These are phyloP conservation scores for Drosophila diplacantha DNA, from an alignment of 2,888 invertebrate species.

Conservation along the genomic window DNA sequence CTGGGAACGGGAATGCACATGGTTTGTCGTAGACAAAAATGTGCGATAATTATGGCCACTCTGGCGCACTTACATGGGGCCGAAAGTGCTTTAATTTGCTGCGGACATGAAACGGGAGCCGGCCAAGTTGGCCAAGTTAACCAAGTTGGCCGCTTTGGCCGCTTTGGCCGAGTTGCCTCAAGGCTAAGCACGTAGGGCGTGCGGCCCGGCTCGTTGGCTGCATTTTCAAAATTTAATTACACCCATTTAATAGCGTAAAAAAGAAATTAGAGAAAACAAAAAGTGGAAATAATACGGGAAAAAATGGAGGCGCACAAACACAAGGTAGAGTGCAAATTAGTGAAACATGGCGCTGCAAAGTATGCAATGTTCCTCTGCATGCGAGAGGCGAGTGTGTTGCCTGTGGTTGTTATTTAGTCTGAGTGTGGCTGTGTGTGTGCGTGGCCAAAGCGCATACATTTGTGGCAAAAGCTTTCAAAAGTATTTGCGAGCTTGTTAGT, in stretches of 20 bases:
- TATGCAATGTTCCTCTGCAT: slow-evolving; percentile 49
- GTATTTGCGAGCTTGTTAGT: slow-evolving; percentile 67
- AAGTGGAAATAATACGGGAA: slow-evolving; percentile 19
- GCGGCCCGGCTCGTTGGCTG: slow-evolving; percentile 22
- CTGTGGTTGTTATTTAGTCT: slow-evolving; percentile 10
- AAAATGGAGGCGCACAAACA: slow-evolving; percentile 32
- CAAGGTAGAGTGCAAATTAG: slow-evolving; percentile 71
- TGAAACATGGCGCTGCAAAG: slow-evolving; percentile 62
- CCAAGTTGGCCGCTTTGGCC: slow-evolving; percentile 11
- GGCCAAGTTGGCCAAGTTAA: slow-evolving; percentile 23
- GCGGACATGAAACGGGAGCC: slow-evolving; percentile 57
- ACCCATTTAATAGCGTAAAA: slow-evolving; percentile 65
- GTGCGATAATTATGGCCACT: slow-evolving; percentile 58
- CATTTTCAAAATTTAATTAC: slow-evolving; percentile 70
- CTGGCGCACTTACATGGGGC: slow-evolving; percentile 24
- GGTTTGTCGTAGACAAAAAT: slow-evolving; percentile 50
- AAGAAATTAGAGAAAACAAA: slow-evolving; percentile 38
- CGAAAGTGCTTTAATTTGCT: slow-evolving; percentile 63
- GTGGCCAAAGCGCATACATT: slow-evolving; percentile 50
- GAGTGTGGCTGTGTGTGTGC: slow-evolving; percentile 1
- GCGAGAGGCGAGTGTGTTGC: slow-evolving; percentile 2
- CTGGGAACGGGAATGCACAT: slow-evolving; percentile 32
- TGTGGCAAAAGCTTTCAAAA: slow-evolving; percentile 65
- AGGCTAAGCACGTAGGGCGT: slow-evolving; percentile 52
- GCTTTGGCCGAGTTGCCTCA: slow-evolving; percentile 37